Evolutionary conservation across 2,113 vertebrate species (phyloP).

Genomic region (Engraulis encrasicolus): DNA sequence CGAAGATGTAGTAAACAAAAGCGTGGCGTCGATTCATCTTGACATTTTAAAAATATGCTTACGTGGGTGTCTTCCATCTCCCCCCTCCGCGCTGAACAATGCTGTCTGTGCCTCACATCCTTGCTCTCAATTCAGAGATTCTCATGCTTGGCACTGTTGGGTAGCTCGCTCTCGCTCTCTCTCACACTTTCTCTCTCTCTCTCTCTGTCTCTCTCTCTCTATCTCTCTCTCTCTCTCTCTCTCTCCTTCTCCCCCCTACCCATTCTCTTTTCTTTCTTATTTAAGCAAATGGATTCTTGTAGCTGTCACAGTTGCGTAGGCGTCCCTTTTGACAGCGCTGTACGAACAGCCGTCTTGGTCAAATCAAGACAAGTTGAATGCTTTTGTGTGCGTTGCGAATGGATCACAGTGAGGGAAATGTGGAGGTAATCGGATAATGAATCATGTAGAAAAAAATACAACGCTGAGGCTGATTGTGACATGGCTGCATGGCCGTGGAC

Average conservation of each 20-base stretch:
- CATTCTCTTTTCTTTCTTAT: not conserved
- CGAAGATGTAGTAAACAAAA: constrained; percentile 19
- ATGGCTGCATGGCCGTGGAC: not conserved
- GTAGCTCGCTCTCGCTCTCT: not conserved
- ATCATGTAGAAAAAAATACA: too few species aligned
- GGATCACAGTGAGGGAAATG: not conserved
- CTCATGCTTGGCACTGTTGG: constrained; percentile 21
- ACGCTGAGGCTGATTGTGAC: not conserved
- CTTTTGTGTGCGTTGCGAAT: not conserved
- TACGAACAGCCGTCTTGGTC: not conserved
- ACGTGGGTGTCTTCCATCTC: constrained; percentile 27
- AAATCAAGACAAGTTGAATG: not conserved
- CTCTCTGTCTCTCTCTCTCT: not conserved
- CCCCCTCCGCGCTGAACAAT: constrained; percentile 32
- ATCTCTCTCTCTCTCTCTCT: not conserved
- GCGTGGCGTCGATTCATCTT: constrained; percentile 30
- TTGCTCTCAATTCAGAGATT: constrained; percentile 36
- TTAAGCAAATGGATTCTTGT: not conserved
- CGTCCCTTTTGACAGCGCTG: not conserved
- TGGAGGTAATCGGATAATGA: not conserved
- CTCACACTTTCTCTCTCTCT: too few species aligned
- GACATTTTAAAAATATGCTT: constrained; percentile 40
- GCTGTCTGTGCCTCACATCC: constrained; percentile 35
- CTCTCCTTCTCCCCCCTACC: too few species aligned
- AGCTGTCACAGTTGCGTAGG: not conserved